phyloP scores from a whole-genome alignment of 1,140 invertebrate genomes.

The Drosophila equinoxialis region DNA sequence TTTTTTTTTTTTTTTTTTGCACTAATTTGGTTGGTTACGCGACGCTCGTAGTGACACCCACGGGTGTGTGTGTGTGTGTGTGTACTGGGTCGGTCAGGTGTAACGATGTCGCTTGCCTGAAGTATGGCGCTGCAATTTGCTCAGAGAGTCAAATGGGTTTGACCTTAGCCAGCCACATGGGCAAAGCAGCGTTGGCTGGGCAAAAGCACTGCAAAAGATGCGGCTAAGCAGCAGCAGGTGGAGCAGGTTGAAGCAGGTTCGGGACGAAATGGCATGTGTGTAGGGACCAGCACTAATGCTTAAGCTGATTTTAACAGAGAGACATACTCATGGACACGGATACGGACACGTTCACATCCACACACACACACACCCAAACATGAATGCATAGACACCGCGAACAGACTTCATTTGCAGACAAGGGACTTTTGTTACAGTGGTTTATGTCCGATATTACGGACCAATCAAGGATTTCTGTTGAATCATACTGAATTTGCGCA shows the following conservation, averaged over 20 bases:
- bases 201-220: background rate
- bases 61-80: slow-evolving; percentile 27
- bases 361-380: slow-evolving; percentile 9
- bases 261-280: slow-evolving; percentile 19
- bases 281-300: slow-evolving; percentile 72
- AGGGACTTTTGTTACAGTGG: slow-evolving; percentile 33
- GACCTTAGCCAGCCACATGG: slow-evolving; percentile 72
- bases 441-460: background rate
- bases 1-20: slow-evolving; percentile 53
- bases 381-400: slow-evolving; percentile 30
- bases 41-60: background rate
- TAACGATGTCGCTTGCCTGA: slow-evolving; percentile 59
- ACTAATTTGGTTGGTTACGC: slow-evolving; percentile 68
- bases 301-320: slow-evolving; percentile 73
- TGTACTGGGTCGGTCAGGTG: slow-evolving; percentile 59
- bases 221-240: background rate
- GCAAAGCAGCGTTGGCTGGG: slow-evolving; percentile 19
- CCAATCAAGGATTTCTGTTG: too few species aligned
- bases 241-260: background rate
- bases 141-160: slow-evolving; percentile 78
- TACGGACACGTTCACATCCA: slow-evolving; percentile 44
- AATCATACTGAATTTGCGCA: too few species aligned
- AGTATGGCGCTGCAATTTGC: slow-evolving; percentile 71
- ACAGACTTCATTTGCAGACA: slow-evolving; percentile 70
- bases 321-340: slow-evolving; percentile 40